Percentiles rank a stretch among this genome's conserved stretches.
These are phyloP conservation scores for Fundulus diaphanus DNA, from an alignment of 2,797 vertebrate genomes.

Conservation along the genomic window DNA sequence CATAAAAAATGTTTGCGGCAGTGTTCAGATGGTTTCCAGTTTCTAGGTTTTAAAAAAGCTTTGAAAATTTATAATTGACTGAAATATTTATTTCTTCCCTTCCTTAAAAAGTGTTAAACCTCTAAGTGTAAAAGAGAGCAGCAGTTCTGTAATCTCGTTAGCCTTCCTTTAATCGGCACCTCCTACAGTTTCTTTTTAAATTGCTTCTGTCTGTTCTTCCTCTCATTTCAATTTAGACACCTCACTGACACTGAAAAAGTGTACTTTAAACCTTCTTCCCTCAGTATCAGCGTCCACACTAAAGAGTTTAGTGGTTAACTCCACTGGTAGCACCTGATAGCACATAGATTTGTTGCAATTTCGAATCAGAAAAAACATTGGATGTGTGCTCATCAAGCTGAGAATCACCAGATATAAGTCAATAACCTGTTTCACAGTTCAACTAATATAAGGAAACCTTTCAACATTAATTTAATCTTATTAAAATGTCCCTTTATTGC, in stretches of 20 bases:
- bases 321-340: not conserved
- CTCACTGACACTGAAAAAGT: not conserved
- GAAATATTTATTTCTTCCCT: not conserved
- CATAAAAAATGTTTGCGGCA: not conserved
- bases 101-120: not conserved
- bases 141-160: not conserved
- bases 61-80: not conserved
- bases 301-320: not conserved
- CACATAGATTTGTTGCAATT: not conserved
- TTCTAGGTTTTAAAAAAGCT: not conserved
- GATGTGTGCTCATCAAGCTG: not conserved
- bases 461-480: not conserved
- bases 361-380: not conserved
- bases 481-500: not conserved
- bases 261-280: not conserved
- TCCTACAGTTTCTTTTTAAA: not conserved
- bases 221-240: not conserved
- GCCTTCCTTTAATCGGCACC: not conserved
- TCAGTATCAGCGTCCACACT: not conserved
- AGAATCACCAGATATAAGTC: not conserved
- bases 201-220: not conserved
- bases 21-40: not conserved
- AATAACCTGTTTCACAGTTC: not conserved
- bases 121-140: not conserved
- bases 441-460: not conserved